Evolutionary conservation across 2,888 invertebrate species (phyloP).

Genomic region (Coleophora deauratella): DNA sequence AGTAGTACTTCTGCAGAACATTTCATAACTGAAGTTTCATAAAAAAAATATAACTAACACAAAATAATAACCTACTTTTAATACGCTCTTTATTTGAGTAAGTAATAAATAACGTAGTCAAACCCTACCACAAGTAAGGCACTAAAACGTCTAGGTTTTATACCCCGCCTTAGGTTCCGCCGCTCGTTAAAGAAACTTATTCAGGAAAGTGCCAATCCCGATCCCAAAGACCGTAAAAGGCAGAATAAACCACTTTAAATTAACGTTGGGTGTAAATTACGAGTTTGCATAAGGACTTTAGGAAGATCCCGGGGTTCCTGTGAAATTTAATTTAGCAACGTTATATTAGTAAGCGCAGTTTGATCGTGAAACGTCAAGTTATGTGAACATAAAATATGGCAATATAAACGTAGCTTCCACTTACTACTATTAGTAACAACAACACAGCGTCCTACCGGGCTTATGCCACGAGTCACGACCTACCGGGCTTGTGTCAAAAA

Average conservation of each 20-base stretch:
- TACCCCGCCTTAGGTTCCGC: slow-evolving; percentile 21
- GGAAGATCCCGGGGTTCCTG: slow-evolving; percentile 19
- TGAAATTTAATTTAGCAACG: slow-evolving; percentile 48
- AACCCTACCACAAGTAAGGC: neutral
- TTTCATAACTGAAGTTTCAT: too few species aligned
- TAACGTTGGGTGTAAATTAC: slow-evolving; percentile 36
- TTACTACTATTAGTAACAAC: slow-evolving; percentile 47
- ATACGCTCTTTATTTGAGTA: neutral
- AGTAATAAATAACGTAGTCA: too few species aligned
- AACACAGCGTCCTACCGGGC: slow-evolving; percentile 26
- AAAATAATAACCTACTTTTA: too few species aligned
- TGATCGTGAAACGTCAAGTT: slow-evolving; percentile 47
- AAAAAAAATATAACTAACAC: too few species aligned
- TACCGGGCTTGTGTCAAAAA: too few species aligned
- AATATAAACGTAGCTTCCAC: slow-evolving; percentile 56
- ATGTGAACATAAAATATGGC: slow-evolving; percentile 47
- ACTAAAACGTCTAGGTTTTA: slow-evolving; percentile 22
- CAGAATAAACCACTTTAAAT: slow-evolving; percentile 40
- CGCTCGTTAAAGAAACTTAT: slow-evolving; percentile 30
- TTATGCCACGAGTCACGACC: too few species aligned
- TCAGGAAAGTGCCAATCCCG: slow-evolving; percentile 38
- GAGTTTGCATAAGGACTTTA: slow-evolving; percentile 24
- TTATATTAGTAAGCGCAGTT: slow-evolving; percentile 40
- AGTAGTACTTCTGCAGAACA: too few species aligned
- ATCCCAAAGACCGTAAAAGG: slow-evolving; percentile 30